Base-by-base conservation (phyloP, 2,113 vertebrate species). In the Apodemus speciosus region DNA sequence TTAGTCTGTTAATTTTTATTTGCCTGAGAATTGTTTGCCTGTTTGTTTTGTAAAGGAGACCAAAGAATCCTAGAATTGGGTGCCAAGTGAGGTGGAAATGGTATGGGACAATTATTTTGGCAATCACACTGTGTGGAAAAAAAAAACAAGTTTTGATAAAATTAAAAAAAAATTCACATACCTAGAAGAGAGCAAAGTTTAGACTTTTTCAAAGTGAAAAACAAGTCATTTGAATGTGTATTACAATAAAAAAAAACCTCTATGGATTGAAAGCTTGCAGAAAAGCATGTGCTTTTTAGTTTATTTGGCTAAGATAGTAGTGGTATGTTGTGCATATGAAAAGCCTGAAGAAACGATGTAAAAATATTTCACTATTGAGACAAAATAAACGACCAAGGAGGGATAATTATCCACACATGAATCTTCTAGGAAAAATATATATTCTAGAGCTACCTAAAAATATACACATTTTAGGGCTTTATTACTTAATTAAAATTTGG, bases 31-130 rank as follows among this genome's bases (percentile, higher is more conserved):
- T 11, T 16, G 23, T 79, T 58, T 38, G 3, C 21, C 3, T 58
- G 21, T 58, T 58, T 38, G 6, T 38, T 38, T 38, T 58, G 10
- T 58, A 58, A 80, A 25, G 4, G 21, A 25, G 25, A 64, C 9
- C 21, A 38, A 58, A 25, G 11, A n/a, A 53, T 30, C 18, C 49
- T 8, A 32, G 20, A n/a, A 51, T 23, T 79, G 76, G 20, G 18
- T 79, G 20, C 9, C 2, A 53, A 1, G 0, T 5, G 13, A 38
- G 11, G 2, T 56, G 1, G 9, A 8, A 80, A 27, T 1, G 3
- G 8, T 58, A 38, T 38, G 21, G n/a, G n/a, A 15, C 21, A 58
- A 80, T 1, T 6, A 25, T 15, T 56, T 2, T 14, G 21, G 6
- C 25, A 18, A 13, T 51, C 35, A 10, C 0, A 77, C 11, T 80